A percentile compares a stretch with the other conserved stretches of the same genome.
Conservation (phyloP, 2,113 vertebrate species). For the Prietella phreatophila region DNA sequence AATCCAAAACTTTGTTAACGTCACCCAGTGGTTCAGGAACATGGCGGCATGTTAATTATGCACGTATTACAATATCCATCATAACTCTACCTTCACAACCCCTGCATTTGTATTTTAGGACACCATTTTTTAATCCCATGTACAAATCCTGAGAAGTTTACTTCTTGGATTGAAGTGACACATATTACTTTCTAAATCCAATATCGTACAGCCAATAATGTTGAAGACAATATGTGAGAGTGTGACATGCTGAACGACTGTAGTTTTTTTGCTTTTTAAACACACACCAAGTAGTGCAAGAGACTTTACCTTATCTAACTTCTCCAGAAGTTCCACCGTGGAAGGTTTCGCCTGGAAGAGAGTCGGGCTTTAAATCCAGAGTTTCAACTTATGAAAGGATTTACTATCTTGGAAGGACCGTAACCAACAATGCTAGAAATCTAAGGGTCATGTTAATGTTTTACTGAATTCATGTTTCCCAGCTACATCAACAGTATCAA, state of each 20-base stretch:
- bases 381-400: background rate
- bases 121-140: background rate
- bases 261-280: background rate
- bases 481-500: background rate
- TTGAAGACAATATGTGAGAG: background rate
- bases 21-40: too few relatives aligned
- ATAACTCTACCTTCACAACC: background rate
- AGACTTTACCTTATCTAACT: conserved; percentile 86
- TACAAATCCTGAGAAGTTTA: background rate
- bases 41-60: too few relatives aligned
- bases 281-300: background rate
- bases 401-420: background rate
- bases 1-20: background rate
- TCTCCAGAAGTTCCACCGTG: conserved; percentile 90
- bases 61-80: background rate
- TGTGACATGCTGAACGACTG: background rate
- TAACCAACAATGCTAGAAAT: background rate
- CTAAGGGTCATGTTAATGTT: background rate
- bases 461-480: background rate
- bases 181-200: background rate
- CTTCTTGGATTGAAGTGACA: background rate
- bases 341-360: conserved; percentile 81
- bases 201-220: background rate
- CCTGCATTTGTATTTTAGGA: background rate
- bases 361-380: background rate